These are phyloP conservation scores for Thymelicus sylvestris DNA, from an alignment of 2,888 invertebrate species.

Conservation along the genomic window DNA sequence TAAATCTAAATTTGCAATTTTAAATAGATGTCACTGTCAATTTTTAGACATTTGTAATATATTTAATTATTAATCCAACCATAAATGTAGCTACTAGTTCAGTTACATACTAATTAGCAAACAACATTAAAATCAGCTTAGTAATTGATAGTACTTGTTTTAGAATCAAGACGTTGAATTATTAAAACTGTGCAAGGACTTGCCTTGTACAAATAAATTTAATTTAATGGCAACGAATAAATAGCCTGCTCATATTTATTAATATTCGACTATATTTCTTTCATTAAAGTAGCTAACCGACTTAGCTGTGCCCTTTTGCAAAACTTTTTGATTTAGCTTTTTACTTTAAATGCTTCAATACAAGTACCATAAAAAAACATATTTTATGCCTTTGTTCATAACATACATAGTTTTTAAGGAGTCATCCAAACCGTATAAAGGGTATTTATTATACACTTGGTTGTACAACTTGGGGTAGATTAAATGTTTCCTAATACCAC, in stretches of 20 bases:
- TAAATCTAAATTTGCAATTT: neutral
- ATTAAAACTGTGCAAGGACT: conserved; percentile 4
- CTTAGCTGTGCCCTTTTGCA: no score
- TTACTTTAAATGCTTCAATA: no score
- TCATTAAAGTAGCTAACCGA: neutral
- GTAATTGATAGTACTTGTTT: conserved; percentile 26
- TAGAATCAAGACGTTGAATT: conserved; percentile 5
- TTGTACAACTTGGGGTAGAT: no score
- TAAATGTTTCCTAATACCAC: no score
- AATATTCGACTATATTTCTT: conserved; percentile 14
- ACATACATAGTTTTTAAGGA: no score
- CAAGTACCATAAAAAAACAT: no score
- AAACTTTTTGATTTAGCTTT: no score
- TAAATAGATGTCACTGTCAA: conserved; percentile 1
- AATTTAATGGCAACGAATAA: conserved; percentile 12
- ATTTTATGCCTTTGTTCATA: neutral
- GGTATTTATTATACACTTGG: no score
- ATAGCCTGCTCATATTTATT: conserved; percentile 18
- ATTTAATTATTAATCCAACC: conserved; percentile 14
- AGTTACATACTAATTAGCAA: conserved; percentile 19
- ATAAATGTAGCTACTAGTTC: conserved; percentile 3
- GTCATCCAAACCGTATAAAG: no score
- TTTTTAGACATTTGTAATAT: neutral
- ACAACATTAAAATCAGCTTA: conserved; percentile 18
- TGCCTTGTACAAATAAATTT: conserved; percentile 18